phyloP scores from a whole-genome alignment of 2,888 invertebrate genomes.

The Lycophotia porphyrea region DNA sequence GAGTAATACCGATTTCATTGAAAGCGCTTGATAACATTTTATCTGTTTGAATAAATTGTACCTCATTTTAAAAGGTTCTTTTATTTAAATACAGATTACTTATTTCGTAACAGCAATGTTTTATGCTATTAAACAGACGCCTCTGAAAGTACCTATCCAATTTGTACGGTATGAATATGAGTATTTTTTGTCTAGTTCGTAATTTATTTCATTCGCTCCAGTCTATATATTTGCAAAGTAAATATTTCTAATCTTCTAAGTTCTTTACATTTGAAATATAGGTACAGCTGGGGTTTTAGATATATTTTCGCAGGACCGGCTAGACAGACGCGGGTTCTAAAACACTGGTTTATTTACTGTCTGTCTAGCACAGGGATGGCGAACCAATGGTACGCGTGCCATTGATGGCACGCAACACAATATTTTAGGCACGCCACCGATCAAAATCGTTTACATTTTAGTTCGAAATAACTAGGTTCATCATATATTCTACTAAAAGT shows the following conservation, averaged over 20 bases:
- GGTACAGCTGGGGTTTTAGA: conserved; percentile 6
- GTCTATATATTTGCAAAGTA: not conserved
- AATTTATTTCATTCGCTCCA: conserved; percentile 18
- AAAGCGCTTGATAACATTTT: conserved; percentile 61
- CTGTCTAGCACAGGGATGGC: not conserved
- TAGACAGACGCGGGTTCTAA: not conserved
- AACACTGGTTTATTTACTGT: conserved; percentile 10
- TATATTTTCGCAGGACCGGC: not conserved
- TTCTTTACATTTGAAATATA: not conserved
- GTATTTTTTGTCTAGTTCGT: not conserved
- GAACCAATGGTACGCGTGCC: too few species aligned
- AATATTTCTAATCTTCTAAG: not conserved
- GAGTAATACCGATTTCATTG: conserved; percentile 42
- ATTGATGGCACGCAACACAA: too few species aligned
- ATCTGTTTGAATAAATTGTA: conserved; percentile 55
- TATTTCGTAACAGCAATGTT: conserved; percentile 41
- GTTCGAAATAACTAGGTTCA: too few species aligned
- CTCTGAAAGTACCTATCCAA: not conserved
- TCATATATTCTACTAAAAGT: too few species aligned
- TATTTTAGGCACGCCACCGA: too few species aligned
- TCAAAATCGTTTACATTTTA: too few species aligned
- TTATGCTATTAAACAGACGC: not conserved
- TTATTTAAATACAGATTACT: conserved; percentile 31
- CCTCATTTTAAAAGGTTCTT: conserved; percentile 36
- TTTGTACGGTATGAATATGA: not conserved